phyloP scores from a whole-genome alignment of 1,140 invertebrate genomes.

The Pachypsylla venusta region DNA sequence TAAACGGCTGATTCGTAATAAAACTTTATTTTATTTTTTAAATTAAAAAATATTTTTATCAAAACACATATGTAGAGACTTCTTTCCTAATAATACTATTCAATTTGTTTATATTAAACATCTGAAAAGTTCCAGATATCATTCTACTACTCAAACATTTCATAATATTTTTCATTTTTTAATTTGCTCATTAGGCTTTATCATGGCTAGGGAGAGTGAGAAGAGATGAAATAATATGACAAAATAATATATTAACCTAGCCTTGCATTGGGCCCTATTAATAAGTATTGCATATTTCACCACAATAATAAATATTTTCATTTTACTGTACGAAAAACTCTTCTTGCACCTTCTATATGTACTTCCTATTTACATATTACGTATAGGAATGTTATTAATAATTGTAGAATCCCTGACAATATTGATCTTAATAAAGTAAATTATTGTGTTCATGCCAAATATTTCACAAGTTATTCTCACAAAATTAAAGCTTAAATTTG shows the following conservation, averaged over 20 bases:
- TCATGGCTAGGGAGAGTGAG: background rate
- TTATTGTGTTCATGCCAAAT: too few species aligned
- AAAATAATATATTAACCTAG: background rate
- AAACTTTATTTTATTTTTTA: background rate
- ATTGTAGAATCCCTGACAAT: background rate
- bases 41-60: background rate
- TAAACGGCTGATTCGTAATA: slow-evolving; percentile 1
- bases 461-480: too few species aligned
- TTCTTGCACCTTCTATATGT: background rate
- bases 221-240: background rate
- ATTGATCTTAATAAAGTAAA: background rate
- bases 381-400: background rate
- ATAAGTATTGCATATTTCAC: background rate
- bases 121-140: background rate
- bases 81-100: background rate
- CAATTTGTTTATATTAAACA: slow-evolving; percentile 8
- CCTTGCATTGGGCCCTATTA: background rate
- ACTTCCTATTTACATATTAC: too few species aligned
- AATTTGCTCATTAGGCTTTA: background rate
- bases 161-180: background rate
- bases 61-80: slow-evolving; percentile 8
- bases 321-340: background rate
- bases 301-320: background rate
- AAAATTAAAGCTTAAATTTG: too few species aligned
- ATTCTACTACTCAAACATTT: background rate